Evolutionary conservation across 2,888 invertebrate species (phyloP), one percentile per base, ranked within the genome.

Genomic region (Omphaloscelis lunosa): DNA sequence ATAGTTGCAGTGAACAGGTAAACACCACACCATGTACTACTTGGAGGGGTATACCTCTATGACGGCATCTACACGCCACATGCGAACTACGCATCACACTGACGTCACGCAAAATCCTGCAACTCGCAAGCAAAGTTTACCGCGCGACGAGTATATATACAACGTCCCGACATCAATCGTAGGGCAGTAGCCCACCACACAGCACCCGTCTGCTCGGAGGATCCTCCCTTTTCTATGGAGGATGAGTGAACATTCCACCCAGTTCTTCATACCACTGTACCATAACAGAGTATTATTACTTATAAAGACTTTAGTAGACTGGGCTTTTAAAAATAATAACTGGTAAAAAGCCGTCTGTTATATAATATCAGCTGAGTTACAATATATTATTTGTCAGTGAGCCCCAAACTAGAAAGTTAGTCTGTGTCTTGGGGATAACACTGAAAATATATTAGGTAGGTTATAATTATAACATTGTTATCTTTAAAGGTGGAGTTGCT

Each of bases 1-100:
- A 84, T 0, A 79, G 88, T 2, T 92, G 91, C 74, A 94, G 91
- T 9, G 87, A 94, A 56, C 94, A 95, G 94, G 95, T 94, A 7
- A 1, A 5, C n/a, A 73, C 12, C 20, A 7, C 41, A 12, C 20
- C n/a, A 7, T 34, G 29, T 12, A 17, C 91, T 7, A 88, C 34
- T 51, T 51, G 45, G 65, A 27, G 20, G 27, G 27, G 2, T 17
- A 59, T 27, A 6, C 9, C 2, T 39, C 63, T 62, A 23, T 39
- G 8, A 23, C 15, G 34, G 4, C 4, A 62, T 62, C 23, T 39
- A n/a, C 17, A 9, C 17, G 9, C 9, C 17, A 41, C 17, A n/a
- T 65, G 9, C 0, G 15, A 15, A 39, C 62, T 39, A 15, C 23
- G 23, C 39, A 9, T n/a, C n/a, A 11, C 63, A 41, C 2, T 27